phyloP scores from a whole-genome alignment of 1,140 invertebrate species.

The Protaetia brevitarsis region DNA sequence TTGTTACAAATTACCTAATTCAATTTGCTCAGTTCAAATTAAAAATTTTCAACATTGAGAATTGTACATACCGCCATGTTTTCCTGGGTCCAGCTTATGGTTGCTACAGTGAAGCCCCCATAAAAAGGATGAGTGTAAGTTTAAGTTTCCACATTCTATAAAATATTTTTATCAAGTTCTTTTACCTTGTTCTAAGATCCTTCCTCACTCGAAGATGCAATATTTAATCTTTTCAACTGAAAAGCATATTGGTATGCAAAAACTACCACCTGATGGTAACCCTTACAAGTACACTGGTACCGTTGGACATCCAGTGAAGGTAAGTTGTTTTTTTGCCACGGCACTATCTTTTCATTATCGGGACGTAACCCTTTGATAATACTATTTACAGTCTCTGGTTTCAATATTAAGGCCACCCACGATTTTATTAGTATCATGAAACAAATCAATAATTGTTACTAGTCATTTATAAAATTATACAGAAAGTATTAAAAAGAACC shows the following conservation, averaged over 20 bases:
- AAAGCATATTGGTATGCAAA: constrained; percentile 65
- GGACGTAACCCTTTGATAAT: too few species aligned
- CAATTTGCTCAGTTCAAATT: constrained; percentile 60
- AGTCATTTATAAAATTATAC: too few species aligned
- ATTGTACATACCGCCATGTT: constrained; percentile 61
- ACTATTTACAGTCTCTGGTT: too few species aligned
- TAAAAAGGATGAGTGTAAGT: constrained; percentile 55
- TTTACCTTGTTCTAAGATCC: constrained; percentile 35
- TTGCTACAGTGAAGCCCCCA: constrained; percentile 48
- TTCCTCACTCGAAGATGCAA: constrained; percentile 39
- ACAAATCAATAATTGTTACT: too few species aligned
- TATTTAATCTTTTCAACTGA: constrained; percentile 64
- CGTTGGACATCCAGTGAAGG: constrained; percentile 62
- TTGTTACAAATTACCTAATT: constrained; percentile 8
- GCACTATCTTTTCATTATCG: too few species aligned
- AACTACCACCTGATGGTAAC: constrained; percentile 68
- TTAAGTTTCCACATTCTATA: background rate
- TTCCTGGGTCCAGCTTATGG: constrained; percentile 64
- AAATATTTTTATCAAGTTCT: background rate
- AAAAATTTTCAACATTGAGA: constrained; percentile 61
- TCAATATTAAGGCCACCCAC: too few species aligned
- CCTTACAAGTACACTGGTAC: constrained; percentile 66
- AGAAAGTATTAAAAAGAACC: too few species aligned
- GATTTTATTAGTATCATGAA: too few species aligned
- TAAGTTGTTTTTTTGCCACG: constrained; percentile 33